Evolutionary conservation across 1,140 invertebrate species (phyloP).

Genomic region (Bombus waltoni): DNA sequence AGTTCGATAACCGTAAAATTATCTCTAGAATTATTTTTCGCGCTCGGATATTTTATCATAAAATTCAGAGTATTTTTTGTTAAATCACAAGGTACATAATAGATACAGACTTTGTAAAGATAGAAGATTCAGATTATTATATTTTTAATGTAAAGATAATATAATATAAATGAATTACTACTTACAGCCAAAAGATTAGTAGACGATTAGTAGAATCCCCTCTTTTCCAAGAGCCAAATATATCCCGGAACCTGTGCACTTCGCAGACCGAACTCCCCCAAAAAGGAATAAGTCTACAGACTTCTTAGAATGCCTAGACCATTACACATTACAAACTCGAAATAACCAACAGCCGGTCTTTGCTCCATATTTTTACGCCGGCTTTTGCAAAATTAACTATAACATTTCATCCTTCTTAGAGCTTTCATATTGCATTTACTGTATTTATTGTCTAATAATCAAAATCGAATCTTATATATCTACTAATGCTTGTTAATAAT

Average conservation of each 20-base stretch:
- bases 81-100: background rate
- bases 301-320: conserved; percentile 67
- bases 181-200: background rate
- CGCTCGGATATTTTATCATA: background rate
- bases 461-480: background rate
- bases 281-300: conserved; percentile 62
- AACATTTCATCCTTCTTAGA: background rate
- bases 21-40: background rate
- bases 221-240: conserved; percentile 57
- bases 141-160: background rate
- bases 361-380: conserved; percentile 66
- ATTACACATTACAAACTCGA: conserved; percentile 56
- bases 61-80: background rate
- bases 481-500: background rate
- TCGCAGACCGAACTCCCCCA: conserved; percentile 48
- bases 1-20: conserved; percentile 32
- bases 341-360: conserved; percentile 61
- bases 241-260: conserved; percentile 48
- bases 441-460: background rate
- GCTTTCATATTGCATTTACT: background rate
- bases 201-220: conserved; percentile 18
- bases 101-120: background rate
- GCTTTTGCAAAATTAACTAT: conserved; percentile 35
- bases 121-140: background rate
- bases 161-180: background rate